Base-by-base conservation (phyloP, 2,888 invertebrate genomes). In the Imbricaverruca yamaguchii region DNA sequence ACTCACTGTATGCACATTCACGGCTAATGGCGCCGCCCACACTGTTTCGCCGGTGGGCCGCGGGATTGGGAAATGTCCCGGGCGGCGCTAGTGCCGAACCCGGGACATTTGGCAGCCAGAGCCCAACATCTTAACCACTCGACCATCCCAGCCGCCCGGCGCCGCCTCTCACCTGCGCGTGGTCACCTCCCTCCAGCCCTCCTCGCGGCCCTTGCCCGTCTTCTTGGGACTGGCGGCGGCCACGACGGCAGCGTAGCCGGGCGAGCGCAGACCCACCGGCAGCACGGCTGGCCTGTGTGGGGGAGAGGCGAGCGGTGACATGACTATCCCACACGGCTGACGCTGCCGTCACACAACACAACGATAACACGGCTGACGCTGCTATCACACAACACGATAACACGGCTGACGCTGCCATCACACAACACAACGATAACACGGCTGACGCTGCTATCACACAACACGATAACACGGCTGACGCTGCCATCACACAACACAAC, bases 121-220 rank as follows among this genome's bases (percentile, higher is more conserved):
- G n/a, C n/a, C n/a, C n/a, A n/a, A n/a, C n/a, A n/a, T n/a, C n/a
- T n/a, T n/a, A n/a, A n/a, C n/a, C n/a, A n/a, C n/a, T n/a, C n/a
- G n/a, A n/a, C n/a, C n/a, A n/a, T n/a, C n/a, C n/a, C n/a, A n/a
- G n/a, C n/a, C n/a, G n/a, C n/a, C n/a, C n/a, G n/a, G n/a, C n/a
- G n/a, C n/a, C n/a, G n/a, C n/a, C n/a, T n/a, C 74, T 74, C 18
- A 79, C 79, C 79, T 79, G 57, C 79, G 57, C 4, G 56, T 57
- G 79, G 57, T 94, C 79, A 97, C 97, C 89, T 98, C 97, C 87
- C 97, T 97, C 97, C 97, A 98, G 18, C 97, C 97, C 86, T 97
- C 97, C 85, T 97, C 93, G 80, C 84, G 81, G 83, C 95, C 90
- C 86, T 92, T 87, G 86, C 88, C 89, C 78, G 89, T 90, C 86